phyloP scores from a whole-genome alignment of 92 coral and sea anemone genomes.

The Porites lobata region DNA sequence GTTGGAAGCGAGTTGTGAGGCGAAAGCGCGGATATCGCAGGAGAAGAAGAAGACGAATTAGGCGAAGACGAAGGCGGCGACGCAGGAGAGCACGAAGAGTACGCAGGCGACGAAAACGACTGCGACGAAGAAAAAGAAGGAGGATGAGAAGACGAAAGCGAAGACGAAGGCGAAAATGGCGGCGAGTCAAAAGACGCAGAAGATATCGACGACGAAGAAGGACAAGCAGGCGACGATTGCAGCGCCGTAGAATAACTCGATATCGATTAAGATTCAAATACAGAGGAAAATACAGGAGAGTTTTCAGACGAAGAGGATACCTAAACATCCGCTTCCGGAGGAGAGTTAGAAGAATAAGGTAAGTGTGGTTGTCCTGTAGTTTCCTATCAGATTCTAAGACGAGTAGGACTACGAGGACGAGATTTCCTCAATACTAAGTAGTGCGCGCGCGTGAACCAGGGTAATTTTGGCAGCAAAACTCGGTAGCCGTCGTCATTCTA shows the following conservation, averaged over 20 bases:
- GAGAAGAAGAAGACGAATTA: constrained; percentile 5
- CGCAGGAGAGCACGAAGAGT: constrained; percentile 25
- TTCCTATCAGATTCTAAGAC: too few species aligned
- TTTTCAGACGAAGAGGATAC: constrained; percentile 13
- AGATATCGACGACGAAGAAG: not conserved
- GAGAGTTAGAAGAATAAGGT: constrained; percentile 31
- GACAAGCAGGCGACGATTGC: constrained; percentile 4
- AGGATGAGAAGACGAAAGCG: constrained; percentile 23
- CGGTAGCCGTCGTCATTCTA: too few species aligned
- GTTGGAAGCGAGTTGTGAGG: constrained; percentile 18
- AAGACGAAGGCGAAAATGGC: constrained; percentile 15
- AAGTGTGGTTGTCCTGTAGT: not conserved
- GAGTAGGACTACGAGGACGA: too few species aligned
- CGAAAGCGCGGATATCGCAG: constrained; percentile 29
- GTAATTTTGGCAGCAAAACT: too few species aligned
- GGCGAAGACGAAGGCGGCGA: constrained; percentile 16
- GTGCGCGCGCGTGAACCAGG: too few species aligned
- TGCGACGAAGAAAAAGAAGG: constrained; percentile 9
- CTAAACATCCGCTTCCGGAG: constrained; percentile 21
- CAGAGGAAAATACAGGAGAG: not conserved
- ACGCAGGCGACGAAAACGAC: constrained; percentile 26
- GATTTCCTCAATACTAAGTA: too few species aligned
- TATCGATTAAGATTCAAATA: constrained; percentile 7
- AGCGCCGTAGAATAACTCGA: not conserved
- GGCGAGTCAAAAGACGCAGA: constrained; percentile 15